Evolutionary conservation across 1,140 invertebrate species (phyloP).

Genomic region (Zaprionus taronus): DNA sequence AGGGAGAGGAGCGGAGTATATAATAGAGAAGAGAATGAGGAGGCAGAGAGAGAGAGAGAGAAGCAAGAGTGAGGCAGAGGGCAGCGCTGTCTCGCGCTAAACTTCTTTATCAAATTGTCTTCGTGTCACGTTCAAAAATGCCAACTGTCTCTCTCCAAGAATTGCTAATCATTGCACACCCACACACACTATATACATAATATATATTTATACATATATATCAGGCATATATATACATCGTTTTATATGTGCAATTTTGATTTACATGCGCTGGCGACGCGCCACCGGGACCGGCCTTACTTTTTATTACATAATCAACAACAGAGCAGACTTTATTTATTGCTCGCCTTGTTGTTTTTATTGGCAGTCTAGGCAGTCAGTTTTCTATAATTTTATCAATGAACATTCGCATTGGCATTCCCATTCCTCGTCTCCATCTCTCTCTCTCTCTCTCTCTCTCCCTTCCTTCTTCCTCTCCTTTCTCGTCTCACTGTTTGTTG

Average conservation of each 20-base stretch:
- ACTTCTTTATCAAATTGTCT: conserved; percentile 5
- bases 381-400: conserved; percentile 54
- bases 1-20: too few relatives aligned
- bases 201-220: background rate
- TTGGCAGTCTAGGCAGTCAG: conserved; percentile 49
- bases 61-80: background rate
- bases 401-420: conserved; percentile 26
- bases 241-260: conserved; percentile 37
- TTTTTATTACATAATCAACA: conserved; percentile 56
- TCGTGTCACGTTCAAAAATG: conserved; percentile 8
- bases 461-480: background rate
- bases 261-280: conserved; percentile 46
- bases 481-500: background rate
- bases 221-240: conserved; percentile 7
- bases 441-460: background rate
- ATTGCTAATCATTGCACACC: conserved; percentile 61
- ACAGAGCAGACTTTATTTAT: conserved; percentile 39
- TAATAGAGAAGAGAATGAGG: background rate
- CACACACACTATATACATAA: conserved; percentile 12
- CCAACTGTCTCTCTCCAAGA: conserved; percentile 8
- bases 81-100: too few relatives aligned
- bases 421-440: background rate
- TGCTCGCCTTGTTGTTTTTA: conserved; percentile 31
- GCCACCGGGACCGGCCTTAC: conserved; percentile 34
- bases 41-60: background rate